Evolutionary conservation across 2,113 vertebrate species (phyloP), one percentile per base, ranked within the genome.

Genomic region (Istiophorus platypterus): DNA sequence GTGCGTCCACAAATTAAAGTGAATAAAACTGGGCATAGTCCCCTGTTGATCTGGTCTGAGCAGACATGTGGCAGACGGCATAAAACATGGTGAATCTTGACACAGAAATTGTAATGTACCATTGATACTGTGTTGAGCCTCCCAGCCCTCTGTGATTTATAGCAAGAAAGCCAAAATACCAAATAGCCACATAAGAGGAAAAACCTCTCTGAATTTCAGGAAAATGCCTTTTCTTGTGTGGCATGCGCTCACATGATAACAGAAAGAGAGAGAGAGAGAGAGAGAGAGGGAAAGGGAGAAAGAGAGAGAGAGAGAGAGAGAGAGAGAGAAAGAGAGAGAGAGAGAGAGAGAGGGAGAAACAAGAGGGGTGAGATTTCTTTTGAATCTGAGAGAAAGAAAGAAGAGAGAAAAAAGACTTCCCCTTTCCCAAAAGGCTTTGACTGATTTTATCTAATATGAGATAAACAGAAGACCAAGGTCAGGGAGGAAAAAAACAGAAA

Each of bases 401-500:
- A 49, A 62, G 15, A 20, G 80, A 67, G 15, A 24, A 82, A 67
- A 71, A 62, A 65, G 17, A 63, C 15, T 64, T 54, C 24, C 5
- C 77, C n/a, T 65, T 76, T 75, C 27, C 34, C n/a, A 47, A 57
- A 56, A 24, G 62, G 41, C 52, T 64, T 34, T 77, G 63, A 67
- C 51, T 56, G 73, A 79, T 81, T 78, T 78, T 12, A 85, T 90
- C 75, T 63, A 65, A 78, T 61, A 71, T 34, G 73, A 80, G 82
- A 72, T 81, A 79, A 85, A 85, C 52, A 59, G 20, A 37, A 29
- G 31, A 24, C 54, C 41, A 31, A 78, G 47, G 57, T 69, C 42
- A 58, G 34, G 14, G 37, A 26, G n/a, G 47, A 5, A 65, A 54
- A 64, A 75, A 27, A 20, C 5, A 24, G 5, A 69, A 22, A 62